These are phyloP conservation scores for Alectura lathami DNA, from an alignment of 2,113 vertebrate genomes.

Conservation along the genomic window DNA sequence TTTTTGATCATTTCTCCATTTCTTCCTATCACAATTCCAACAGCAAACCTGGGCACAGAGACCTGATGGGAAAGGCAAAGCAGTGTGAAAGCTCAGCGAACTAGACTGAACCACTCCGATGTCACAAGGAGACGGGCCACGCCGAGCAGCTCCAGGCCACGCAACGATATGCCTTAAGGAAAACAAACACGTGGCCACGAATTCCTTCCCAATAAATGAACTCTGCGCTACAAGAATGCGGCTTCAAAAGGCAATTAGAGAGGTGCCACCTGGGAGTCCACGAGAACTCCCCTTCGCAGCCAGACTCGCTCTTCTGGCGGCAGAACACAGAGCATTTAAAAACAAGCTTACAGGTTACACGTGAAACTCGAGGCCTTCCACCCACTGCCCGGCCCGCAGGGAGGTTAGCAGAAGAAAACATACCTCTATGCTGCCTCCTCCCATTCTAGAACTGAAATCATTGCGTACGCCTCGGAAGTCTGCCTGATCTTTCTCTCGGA, in stretches of 20 bases:
- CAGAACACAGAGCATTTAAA: not conserved
- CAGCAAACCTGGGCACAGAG: slow-evolving; percentile 94
- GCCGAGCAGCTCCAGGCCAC: slow-evolving; percentile 41
- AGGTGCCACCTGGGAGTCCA: slow-evolving; percentile 28
- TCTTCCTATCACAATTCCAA: slow-evolving; percentile 97
- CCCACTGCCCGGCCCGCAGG: slow-evolving; percentile 41
- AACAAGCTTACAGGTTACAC: slow-evolving; percentile 20
- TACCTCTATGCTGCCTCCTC: slow-evolving; percentile 94
- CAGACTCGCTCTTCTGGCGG: slow-evolving; percentile 10
- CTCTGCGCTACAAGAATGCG: slow-evolving; percentile 42
- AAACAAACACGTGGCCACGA: slow-evolving; percentile 17
- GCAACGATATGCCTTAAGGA: not conserved
- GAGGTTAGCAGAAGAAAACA: slow-evolving; percentile 69
- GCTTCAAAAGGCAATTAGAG: slow-evolving; percentile 16
- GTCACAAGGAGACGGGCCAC: slow-evolving; percentile 17
- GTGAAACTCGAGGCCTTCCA: slow-evolving; percentile 20
- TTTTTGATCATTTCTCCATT: slow-evolving; percentile 99
- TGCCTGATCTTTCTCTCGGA: slow-evolving; percentile 95
- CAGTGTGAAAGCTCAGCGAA: slow-evolving; percentile 46
- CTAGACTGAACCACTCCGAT: slow-evolving; percentile 4
- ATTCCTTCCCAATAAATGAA: slow-evolving; percentile 31
- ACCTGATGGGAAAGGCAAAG: slow-evolving; percentile 81
- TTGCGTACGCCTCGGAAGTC: slow-evolving; percentile 89
- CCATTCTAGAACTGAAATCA: slow-evolving; percentile 91
- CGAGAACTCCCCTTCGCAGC: slow-evolving; percentile 21